Base-by-base conservation (phyloP, 2,888 invertebrate species). In the Ommatoiulus sabulosus region DNA sequence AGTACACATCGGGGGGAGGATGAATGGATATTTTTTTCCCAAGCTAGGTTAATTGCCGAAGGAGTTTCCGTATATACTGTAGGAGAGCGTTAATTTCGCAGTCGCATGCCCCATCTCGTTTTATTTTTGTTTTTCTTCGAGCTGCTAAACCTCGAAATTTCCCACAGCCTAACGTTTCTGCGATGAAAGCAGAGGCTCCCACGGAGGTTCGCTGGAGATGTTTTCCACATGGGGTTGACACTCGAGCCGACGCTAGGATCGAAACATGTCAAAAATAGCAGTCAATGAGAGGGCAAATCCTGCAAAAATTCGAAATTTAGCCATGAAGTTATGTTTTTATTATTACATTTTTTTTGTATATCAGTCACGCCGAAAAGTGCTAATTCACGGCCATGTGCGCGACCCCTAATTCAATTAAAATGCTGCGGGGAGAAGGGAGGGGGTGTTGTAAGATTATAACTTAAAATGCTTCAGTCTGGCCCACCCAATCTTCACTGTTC, bases 211-310 rank as follows among this genome's bases (percentile, higher is more conserved):
- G n/a, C 57, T n/a, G 57, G 57, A 57, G 57, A 57, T n/a, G 6
- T 57, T 57, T 57, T 57, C 57, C 57, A 57, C 57, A 57, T 57
- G 57, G 57, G 57, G 57, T 6, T 57, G 57, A 57, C 57, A 57
- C n/a, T 17, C 57, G n/a, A 57, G 17, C 57, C 57, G 57, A 15
- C 6, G n/a, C 10, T 17, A n/a, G 57, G 6, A 17, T 57, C 17
- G 57, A 57, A n/a, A 15, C 17, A n/a, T 17, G 46, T 52, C n/a
- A 57, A 57, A 57, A 57, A 57, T 57, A 57, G 57, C n/a, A 57
- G n/a, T 4, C 48, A 17, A 12, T 12, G 52, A 57, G 57, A n/a
- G 8, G 52, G n/a, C 57, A 10, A 17, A 17, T 57, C 15, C 17
- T 17, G n/a, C 2, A n/a, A 57, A 57, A 57, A 57, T 57, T 57